Evolutionary conservation across 2,113 vertebrate species (phyloP).

Genomic region (Anguilla rostrata): DNA sequence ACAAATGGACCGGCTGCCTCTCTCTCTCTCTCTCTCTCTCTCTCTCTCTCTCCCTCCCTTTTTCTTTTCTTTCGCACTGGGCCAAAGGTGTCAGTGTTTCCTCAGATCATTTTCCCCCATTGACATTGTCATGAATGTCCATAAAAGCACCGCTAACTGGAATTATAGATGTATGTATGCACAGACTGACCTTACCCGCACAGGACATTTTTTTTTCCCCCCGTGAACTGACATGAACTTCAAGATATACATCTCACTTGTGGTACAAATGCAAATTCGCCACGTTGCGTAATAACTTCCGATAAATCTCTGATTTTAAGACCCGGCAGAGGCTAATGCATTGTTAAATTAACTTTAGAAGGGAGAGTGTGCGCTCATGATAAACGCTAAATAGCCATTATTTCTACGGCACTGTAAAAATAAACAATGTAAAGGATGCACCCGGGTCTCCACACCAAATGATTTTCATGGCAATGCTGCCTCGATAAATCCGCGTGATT

Average conservation of each 20-base stretch:
- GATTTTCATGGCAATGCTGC: neutral
- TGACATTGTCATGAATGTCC: neutral
- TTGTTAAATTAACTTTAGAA: neutral
- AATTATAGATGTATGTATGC: neutral
- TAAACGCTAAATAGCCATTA: too few relatives aligned
- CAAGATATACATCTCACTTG: neutral
- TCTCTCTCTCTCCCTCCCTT: too few relatives aligned
- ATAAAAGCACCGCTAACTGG: neutral
- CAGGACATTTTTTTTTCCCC: neutral
- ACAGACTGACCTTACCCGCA: neutral
- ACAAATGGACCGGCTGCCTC: neutral
- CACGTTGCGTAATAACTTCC: neutral
- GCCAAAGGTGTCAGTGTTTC: neutral
- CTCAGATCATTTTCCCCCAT: neutral
- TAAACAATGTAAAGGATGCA: neutral
- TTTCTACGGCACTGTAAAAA: neutral
- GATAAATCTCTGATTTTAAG: neutral
- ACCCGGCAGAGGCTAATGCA: neutral
- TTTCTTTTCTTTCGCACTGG: too few relatives aligned
- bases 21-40: too few relatives aligned
- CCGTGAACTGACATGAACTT: neutral
- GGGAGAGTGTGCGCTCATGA: neutral
- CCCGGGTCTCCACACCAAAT: neutral
- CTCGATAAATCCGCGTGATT: neutral
- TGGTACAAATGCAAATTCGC: neutral